Evolutionary conservation across 2,113 vertebrate species (phyloP).

Genomic region (Heterocephalus glaber): DNA sequence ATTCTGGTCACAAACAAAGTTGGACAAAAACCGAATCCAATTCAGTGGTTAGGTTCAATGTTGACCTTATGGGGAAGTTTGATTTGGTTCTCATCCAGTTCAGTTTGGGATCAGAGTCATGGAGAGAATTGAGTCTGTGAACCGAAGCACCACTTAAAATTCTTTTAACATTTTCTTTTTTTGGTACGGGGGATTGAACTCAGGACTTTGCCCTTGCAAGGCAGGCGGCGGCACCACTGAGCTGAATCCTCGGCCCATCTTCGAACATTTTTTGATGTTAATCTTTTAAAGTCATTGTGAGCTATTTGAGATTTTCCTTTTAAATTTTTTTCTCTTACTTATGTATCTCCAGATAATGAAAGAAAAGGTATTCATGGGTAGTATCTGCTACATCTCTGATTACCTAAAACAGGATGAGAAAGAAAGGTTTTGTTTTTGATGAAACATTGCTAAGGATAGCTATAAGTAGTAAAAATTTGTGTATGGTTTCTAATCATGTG

Average conservation of each 20-base stretch:
- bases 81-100: background rate
- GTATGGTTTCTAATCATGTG: constrained; percentile 44
- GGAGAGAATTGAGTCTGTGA: background rate
- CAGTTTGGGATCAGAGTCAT: background rate
- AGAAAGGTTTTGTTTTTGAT: background rate
- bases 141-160: background rate
- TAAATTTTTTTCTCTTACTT: background rate
- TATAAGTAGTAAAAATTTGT: constrained; percentile 23
- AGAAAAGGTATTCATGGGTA: background rate
- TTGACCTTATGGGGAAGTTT: background rate
- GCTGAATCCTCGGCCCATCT: too few relatives aligned
- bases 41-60: background rate
- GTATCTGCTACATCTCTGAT: background rate
- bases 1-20: background rate
- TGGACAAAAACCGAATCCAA: background rate
- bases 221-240: too few relatives aligned
- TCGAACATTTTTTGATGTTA: background rate
- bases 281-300: constrained; percentile 52
- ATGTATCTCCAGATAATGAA: background rate
- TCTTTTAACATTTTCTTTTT: background rate
- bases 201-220: too few relatives aligned
- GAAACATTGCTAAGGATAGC: background rate
- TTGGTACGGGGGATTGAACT: too few relatives aligned
- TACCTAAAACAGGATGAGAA: background rate
- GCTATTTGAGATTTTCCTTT: constrained; percentile 53